Percentiles rank a stretch among this genome's conserved stretches.
Evolutionary conservation across 37 sponge, comb jelly and placozoan genomes (phyloP).

Genomic region (Cladorhizidae sp.): DNA sequence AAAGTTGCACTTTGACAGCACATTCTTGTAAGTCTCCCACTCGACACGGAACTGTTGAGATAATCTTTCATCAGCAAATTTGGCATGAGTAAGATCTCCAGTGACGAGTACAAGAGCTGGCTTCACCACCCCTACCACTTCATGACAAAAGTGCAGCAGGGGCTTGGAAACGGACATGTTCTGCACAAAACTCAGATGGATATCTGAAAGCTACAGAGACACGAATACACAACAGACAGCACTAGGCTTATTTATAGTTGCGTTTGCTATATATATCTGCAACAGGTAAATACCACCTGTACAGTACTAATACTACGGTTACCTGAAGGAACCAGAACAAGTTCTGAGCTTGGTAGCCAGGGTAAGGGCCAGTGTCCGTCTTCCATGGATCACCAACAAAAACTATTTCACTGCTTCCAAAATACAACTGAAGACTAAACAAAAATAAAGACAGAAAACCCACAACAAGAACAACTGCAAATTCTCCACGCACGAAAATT

Average conservation of each 20-base stretch:
- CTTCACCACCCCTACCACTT: constrained; percentile 6
- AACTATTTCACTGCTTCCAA: background rate
- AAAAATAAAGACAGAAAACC: constrained; percentile 18
- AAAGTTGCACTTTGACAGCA: constrained; percentile 53
- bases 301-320: background rate
- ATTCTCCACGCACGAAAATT: no score
- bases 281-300: background rate
- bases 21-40: constrained; percentile 66
- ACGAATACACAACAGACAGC: background rate
- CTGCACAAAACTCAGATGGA: constrained; percentile 68
- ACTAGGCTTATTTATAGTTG: no score
- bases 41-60: constrained; percentile 73
- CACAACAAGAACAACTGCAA: background rate
- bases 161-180: constrained; percentile 12
- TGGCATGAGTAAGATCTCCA: constrained; percentile 90
- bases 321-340: constrained; percentile 89
- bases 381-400: background rate
- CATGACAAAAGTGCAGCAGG: constrained; percentile 28
- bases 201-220: constrained; percentile 74
- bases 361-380: constrained; percentile 38
- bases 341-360: constrained; percentile 45
- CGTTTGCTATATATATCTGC: no score
- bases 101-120: constrained; percentile 68
- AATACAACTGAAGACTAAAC: constrained; percentile 30
- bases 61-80: constrained; percentile 39